phyloP scores from a whole-genome alignment of 2,888 invertebrate genomes.

The Biston stratarius region DNA sequence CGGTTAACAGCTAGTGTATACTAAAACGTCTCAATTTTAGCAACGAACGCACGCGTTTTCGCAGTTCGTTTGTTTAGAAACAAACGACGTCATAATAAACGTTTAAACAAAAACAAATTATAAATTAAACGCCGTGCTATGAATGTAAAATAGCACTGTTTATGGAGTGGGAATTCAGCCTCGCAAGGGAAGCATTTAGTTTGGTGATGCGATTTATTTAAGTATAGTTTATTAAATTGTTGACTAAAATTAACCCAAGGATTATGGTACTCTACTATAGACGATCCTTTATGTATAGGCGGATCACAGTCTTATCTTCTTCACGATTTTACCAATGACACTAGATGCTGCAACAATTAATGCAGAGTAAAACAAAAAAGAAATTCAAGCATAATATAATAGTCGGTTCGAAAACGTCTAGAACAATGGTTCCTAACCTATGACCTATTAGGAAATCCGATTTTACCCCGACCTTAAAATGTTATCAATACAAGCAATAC shows the following conservation, averaged over 20 bases:
- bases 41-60: slow-evolving; percentile 37
- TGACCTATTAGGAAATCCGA: no score
- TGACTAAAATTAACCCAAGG: neutral
- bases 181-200: slow-evolving; percentile 26
- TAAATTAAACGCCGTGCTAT: slow-evolving; percentile 57
- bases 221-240: neutral
- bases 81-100: slow-evolving; percentile 56
- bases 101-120: slow-evolving; percentile 59
- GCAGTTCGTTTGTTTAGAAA: slow-evolving; percentile 53
- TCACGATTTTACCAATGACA: neutral
- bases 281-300: neutral
- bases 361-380: neutral
- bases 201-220: slow-evolving; percentile 8
- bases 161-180: slow-evolving; percentile 33
- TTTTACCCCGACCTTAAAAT: no score
- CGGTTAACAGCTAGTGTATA: no score
- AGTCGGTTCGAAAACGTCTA: neutral
- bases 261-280: no score
- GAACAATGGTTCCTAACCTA: no score
- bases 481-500: no score
- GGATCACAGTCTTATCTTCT: neutral
- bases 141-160: slow-evolving; percentile 59
- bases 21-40: slow-evolving; percentile 50
- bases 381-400: neutral
- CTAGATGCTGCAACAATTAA: neutral